A percentile compares a stretch with the other conserved stretches of the same genome.
These are phyloP conservation scores for Laticauda colubrina DNA, from an alignment of 2,113 vertebrate genomes.

Conservation along the genomic window DNA sequence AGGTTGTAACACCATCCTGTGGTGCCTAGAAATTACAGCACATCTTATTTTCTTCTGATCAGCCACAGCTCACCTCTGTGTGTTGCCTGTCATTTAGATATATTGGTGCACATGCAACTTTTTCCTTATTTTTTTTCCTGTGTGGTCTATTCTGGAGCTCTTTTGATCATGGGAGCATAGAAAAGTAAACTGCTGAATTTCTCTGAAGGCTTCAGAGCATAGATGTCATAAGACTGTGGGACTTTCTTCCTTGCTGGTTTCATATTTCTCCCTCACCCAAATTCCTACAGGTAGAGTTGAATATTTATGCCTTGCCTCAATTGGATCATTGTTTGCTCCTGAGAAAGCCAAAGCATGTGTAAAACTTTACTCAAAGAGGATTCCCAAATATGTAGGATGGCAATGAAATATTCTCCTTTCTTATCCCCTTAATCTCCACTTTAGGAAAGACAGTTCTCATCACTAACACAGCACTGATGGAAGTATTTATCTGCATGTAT, in stretches of 20 bases:
- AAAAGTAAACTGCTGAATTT: no score
- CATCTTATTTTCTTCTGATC: background rate
- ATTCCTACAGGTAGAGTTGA: background rate
- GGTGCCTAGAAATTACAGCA: constrained; percentile 55
- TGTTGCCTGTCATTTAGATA: accelerated
- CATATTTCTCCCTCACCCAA: background rate
- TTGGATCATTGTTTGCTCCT: background rate
- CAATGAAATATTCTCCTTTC: background rate
- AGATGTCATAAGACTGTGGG: background rate
- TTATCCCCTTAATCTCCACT: background rate
- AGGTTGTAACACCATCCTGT: constrained; percentile 71
- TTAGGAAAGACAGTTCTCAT: background rate
- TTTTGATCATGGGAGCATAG: background rate
- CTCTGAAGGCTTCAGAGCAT: background rate
- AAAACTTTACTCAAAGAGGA: background rate
- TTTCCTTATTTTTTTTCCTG: background rate
- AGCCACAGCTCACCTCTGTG: background rate
- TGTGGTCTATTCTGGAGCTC: background rate
- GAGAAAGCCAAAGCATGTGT: background rate
- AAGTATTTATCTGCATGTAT: background rate
- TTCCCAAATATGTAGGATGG: background rate
- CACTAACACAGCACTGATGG: background rate
- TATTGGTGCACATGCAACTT: background rate
- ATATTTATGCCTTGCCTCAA: background rate
- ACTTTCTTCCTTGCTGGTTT: background rate